phyloP scores from a whole-genome alignment of 92 coral and sea anemone species.

The Palythoa heliodiscus region DNA sequence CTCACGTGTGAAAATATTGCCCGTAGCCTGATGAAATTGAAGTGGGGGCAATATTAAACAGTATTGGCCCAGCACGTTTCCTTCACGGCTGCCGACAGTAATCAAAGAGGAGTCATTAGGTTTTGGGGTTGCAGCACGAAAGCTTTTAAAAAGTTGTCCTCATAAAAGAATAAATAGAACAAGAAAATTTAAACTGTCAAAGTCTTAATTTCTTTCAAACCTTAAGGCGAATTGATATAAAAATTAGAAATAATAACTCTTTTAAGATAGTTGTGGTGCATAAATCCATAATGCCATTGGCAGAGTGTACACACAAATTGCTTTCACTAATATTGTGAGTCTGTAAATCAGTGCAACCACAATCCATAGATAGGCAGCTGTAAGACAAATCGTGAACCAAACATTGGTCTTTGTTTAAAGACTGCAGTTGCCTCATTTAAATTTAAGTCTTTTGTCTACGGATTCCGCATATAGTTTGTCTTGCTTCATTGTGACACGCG shows the following conservation, averaged over 20 bases:
- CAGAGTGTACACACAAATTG: too few relatives aligned
- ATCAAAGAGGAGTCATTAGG: conserved; percentile 33
- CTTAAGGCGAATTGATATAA: neutral
- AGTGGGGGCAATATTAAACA: conserved; percentile 28
- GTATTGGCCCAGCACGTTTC: conserved; percentile 44
- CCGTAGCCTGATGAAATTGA: conserved; percentile 31
- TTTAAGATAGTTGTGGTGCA: too few relatives aligned
- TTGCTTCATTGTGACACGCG: conserved; percentile 8
- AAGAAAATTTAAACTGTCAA: neutral
- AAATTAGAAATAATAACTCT: neutral
- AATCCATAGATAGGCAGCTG: neutral
- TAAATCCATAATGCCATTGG: too few relatives aligned
- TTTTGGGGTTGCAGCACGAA: conserved; percentile 25
- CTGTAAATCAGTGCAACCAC: neutral
- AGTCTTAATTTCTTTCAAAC: neutral
- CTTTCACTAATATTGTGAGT: neutral
- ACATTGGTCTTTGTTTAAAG: neutral
- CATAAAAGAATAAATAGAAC: neutral
- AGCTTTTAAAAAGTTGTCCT: conserved; percentile 8
- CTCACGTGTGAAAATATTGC: conserved; percentile 48
- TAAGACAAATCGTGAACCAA: neutral
- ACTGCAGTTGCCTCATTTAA: neutral
- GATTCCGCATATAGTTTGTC: neutral
- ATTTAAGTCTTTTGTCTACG: neutral
- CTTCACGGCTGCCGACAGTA: conserved; percentile 31